Conservation (phyloP, 2,797 vertebrate genomes). For the Gymnothorax reevesii region DNA sequence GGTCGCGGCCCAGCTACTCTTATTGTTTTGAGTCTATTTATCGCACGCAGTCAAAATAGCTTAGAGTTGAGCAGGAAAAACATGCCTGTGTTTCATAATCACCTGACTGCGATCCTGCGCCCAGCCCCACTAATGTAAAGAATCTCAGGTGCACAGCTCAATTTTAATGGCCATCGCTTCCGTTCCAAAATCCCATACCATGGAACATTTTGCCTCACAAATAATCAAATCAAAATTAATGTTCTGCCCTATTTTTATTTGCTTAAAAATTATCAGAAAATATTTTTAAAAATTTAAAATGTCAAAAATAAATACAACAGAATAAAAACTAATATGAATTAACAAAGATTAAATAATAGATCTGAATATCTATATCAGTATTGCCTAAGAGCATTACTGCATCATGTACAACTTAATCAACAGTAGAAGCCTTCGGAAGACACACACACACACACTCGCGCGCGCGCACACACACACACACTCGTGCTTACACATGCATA, state of each 20-base stretch:
- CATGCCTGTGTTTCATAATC: background rate
- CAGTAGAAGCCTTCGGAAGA: constrained; percentile 11
- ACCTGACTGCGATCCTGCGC: background rate
- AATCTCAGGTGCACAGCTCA: constrained; percentile 15
- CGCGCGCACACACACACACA: constrained; percentile 25
- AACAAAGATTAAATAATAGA: background rate
- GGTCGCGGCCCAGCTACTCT: constrained; percentile 45
- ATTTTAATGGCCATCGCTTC: constrained; percentile 14
- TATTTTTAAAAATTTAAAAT: background rate
- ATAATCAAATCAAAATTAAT: background rate
- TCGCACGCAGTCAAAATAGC: background rate
- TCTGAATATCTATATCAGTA: background rate
- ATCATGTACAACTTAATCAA: background rate
- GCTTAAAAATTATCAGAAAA: background rate
- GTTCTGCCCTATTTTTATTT: background rate
- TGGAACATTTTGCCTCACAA: background rate
- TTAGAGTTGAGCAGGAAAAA: background rate
- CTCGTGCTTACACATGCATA: constrained; percentile 21
- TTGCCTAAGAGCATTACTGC: background rate
- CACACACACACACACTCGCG: constrained; percentile 14
- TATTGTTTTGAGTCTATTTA: constrained; percentile 1
- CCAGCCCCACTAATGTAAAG: background rate
- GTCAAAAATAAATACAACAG: background rate
- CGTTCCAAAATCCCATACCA: background rate
- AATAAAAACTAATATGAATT: background rate